phyloP scores from a whole-genome alignment of 2,888 invertebrate genomes.

The Hyposoter dolosus region DNA sequence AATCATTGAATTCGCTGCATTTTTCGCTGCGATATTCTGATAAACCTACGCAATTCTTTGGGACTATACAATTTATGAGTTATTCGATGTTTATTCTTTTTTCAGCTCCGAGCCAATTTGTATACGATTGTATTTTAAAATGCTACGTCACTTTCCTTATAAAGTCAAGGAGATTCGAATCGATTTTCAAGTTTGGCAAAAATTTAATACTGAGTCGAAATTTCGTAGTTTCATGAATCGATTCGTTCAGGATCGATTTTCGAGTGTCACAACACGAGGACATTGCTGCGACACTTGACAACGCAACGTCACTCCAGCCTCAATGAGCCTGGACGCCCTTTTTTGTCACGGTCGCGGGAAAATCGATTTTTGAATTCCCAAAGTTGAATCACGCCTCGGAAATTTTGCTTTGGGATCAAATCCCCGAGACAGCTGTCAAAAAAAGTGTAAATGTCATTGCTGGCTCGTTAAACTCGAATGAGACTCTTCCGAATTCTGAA shows the following conservation, averaged over 20 bases:
- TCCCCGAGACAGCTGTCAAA: slow-evolving; percentile 9
- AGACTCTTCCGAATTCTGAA: not conserved
- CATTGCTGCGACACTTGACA: slow-evolving; percentile 23
- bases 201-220: not conserved
- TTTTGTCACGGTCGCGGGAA: slow-evolving; percentile 3
- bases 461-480: not conserved
- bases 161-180: not conserved
- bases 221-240: slow-evolving; percentile 63
- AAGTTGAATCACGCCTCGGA: slow-evolving; percentile 49
- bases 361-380: not conserved
- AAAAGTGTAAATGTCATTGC: slow-evolving; percentile 31
- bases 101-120: not conserved
- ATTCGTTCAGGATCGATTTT: slow-evolving; percentile 69
- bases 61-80: not conserved
- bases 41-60: not conserved
- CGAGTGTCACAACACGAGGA: slow-evolving; percentile 69
- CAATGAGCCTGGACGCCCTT: not conserved
- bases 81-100: not conserved
- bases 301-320: slow-evolving; percentile 4
- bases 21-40: not conserved
- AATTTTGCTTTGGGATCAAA: slow-evolving; percentile 22
- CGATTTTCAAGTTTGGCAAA: not conserved
- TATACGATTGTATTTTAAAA: not conserved
- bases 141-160: not conserved
- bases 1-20: slow-evolving; percentile 7